A percentile compares a stretch with the other conserved stretches of the same genome.
phyloP scores from a whole-genome alignment of 1,140 invertebrate genomes.

The Diuraphis noxia region DNA sequence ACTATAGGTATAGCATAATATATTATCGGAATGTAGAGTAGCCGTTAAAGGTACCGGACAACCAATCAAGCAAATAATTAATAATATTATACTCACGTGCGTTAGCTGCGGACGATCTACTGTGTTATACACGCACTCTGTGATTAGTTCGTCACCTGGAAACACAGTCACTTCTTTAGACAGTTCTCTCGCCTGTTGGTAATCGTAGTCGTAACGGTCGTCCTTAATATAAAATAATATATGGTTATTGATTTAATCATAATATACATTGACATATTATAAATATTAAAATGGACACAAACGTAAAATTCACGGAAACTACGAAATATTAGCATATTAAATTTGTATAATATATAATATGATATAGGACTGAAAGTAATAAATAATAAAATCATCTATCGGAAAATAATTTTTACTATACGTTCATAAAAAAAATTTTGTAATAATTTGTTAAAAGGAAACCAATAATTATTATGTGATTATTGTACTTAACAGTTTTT shows the following conservation, averaged over 20 bases:
- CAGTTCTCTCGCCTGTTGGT: conserved; percentile 76
- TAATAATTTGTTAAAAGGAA: neutral
- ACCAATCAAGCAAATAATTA: neutral
- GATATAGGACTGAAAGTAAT: no score
- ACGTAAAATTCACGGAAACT: neutral
- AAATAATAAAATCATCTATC: neutral
- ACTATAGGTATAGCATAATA: no score
- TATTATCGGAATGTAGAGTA: neutral
- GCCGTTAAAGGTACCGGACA: neutral
- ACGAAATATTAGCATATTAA: neutral
- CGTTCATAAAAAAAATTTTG: neutral
- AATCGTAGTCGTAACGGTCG: conserved; percentile 79
- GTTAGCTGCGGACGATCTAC: conserved; percentile 57
- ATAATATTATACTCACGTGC: conserved; percentile 58
- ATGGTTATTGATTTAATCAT: neutral
- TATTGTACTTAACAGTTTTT: neutral
- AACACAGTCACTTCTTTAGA: conserved; percentile 72
- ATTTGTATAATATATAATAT: neutral
- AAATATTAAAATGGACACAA: neutral
- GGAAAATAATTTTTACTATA: neutral
- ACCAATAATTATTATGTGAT: neutral
- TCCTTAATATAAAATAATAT: conserved; percentile 63
- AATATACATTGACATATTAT: neutral
- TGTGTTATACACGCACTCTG: conserved; percentile 77
- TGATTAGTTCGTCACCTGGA: conserved; percentile 78